A percentile compares a stretch with the other conserved stretches of the same genome.
phyloP scores from a whole-genome alignment of 1,140 invertebrate species.

The Scylla paramamosain region DNA sequence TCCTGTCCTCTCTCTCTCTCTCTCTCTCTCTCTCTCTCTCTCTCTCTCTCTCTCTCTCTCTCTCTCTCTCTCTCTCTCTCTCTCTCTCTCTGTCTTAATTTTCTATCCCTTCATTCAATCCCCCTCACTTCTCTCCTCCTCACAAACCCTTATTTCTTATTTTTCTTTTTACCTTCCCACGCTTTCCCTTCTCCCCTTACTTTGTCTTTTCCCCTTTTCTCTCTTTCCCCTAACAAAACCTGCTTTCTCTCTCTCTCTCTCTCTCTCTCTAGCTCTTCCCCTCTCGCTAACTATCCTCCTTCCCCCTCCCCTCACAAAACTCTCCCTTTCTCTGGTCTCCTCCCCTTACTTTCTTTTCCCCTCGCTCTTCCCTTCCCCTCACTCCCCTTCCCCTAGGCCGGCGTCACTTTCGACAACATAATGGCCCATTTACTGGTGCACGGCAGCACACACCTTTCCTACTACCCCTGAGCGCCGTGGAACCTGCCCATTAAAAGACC shows the following conservation, averaged over 20 bases:
- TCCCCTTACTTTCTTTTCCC: background rate
- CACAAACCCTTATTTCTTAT: background rate
- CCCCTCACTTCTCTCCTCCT: background rate
- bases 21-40: background rate
- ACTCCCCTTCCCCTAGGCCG: background rate
- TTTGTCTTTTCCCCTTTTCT: background rate
- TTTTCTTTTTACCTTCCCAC: background rate
- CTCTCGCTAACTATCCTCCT: background rate
- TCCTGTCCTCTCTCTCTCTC: background rate
- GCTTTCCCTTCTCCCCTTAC: background rate
- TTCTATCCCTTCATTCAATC: background rate
- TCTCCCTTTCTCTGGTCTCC: background rate
- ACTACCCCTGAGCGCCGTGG: background rate
- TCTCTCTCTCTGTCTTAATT: background rate
- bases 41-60: background rate
- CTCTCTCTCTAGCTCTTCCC: background rate
- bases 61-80: background rate
- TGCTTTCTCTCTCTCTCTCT: background rate
- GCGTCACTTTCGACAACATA: background rate
- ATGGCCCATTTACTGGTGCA: too few species aligned
- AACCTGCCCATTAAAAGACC: background rate
- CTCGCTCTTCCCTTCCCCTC: constrained; percentile 22
- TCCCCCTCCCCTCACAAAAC: background rate
- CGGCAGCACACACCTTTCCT: background rate
- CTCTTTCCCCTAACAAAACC: background rate